These are phyloP conservation scores for Brachionus koreanus DNA, from an alignment of 1,140 invertebrate genomes.

Conservation along the genomic window DNA sequence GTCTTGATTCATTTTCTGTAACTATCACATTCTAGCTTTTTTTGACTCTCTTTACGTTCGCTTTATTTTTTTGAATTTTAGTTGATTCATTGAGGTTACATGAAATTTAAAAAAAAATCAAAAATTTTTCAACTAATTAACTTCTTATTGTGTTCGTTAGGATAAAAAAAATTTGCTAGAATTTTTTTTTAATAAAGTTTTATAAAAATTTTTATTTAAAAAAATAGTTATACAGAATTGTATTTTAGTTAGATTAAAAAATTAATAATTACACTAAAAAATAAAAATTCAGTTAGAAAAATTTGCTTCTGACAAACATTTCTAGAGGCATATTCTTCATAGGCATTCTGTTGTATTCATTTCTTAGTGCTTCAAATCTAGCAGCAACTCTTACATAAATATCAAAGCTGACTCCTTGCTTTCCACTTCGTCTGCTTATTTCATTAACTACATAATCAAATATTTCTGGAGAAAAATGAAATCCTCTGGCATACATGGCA, in stretches of 20 bases:
- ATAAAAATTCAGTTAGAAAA: constrained; percentile 15
- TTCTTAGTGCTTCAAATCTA: neutral
- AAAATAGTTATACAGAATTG: neutral
- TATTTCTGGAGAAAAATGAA: neutral
- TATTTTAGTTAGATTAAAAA: neutral
- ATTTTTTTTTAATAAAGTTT: neutral
- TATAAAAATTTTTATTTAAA: neutral
- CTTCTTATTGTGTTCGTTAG: too few species aligned
- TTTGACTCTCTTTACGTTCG: too few species aligned
- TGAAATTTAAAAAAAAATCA: too few species aligned
- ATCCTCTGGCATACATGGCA: neutral
- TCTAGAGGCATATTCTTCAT: constrained; percentile 16
- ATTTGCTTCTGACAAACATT: neutral
- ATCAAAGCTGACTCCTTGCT: constrained; percentile 27
- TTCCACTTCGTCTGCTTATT: constrained; percentile 42
- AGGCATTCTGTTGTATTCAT: constrained; percentile 34
- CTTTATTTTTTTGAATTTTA: too few species aligned
- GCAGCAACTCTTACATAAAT: constrained; percentile 1
- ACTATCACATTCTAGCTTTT: too few species aligned
- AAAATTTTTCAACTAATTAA: too few species aligned
- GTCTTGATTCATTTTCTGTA: too few species aligned
- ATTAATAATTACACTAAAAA: neutral
- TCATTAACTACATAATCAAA: constrained; percentile 11
- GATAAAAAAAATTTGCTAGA: too few species aligned
- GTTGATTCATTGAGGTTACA: too few species aligned